Base-by-base conservation (phyloP, 2,113 vertebrate species). In the Glaucomys volans region DNA sequence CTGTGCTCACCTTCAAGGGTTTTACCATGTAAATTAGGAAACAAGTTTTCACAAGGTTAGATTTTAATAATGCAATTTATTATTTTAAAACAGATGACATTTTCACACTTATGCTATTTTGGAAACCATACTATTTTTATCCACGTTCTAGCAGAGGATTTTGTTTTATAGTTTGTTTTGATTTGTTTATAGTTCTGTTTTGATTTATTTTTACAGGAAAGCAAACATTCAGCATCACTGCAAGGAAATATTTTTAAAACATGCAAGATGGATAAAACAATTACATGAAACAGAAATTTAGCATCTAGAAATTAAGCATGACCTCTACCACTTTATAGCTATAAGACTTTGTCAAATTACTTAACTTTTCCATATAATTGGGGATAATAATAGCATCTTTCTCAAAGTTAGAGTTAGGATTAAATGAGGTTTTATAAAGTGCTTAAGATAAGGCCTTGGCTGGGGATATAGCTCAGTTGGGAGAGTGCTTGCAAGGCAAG, bases 81-180 rank as follows among this genome's bases (percentile, higher is more conserved):
- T 91, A 66, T 88, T 88, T 79, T 90, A 85, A 95, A 95, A 76
- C 6, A 85, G 26, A 86, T 96, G 54, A 83, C 28, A 57, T 92
- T 83, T 90, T 91, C 32, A 93, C 10, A 69, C 3, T 50, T 67
- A 85, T 30, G 32, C n/a, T 89, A 77, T 95, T 87, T 93, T 91
- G 40, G 24, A 91, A 35, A 87, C 3, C n/a, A 83, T 59, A 83
- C 11, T 22, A 57, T 85, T 80, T 96, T 87, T 67, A 20, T 44
- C 35, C 72, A 94, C 74, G n/a, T 57, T 47, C 71, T 67, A 67
- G 28, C 22, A 93, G 91, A 95, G 67, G n/a, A 40, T 57, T 92
- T 94, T 79, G 26, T 85, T 47, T 93, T 83, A 37, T 40, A 71
- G 20, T 87, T 91, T 44, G 9, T 77, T 86, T 76, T 69, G 18